Conservation (phyloP, 2,888 invertebrate species). For the Quadroppia sp. region DNA sequence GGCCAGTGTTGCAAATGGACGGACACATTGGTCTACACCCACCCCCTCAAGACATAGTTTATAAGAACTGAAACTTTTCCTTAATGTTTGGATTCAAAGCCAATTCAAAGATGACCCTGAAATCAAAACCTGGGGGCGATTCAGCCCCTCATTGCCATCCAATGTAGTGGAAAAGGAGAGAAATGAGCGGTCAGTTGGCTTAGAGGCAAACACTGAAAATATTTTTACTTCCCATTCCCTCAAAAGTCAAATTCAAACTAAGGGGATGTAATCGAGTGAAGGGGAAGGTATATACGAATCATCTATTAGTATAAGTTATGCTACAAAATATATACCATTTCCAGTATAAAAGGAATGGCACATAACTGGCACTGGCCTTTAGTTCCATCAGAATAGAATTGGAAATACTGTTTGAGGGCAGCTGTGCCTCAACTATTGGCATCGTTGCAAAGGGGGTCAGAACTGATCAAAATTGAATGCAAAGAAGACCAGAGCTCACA, state of each 20-base stretch:
- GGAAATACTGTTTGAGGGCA: not conserved
- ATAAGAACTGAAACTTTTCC: conserved; percentile 23
- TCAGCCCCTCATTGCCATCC: conserved; percentile 15
- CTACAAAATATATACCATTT: not conserved
- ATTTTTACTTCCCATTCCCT: conserved; percentile 30
- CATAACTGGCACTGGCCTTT: not conserved
- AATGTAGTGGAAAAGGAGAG: conserved; percentile 1
- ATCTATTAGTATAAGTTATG: conserved; percentile 9
- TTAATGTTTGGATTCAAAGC: conserved; percentile 8
- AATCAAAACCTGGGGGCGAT: conserved; percentile 30
- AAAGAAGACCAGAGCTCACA: not conserved
- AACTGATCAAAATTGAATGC: conserved; percentile 20
- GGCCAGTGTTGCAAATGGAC: conserved; percentile 2
- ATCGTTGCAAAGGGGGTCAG: conserved; percentile 3
- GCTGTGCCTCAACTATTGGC: conserved; percentile 29
- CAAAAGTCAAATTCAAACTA: conserved; percentile 18
- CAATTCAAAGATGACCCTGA: conserved; percentile 33
- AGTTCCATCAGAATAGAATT: conserved; percentile 11
- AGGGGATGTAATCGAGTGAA: not conserved
- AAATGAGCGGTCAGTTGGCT: conserved; percentile 1
- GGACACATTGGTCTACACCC: conserved; percentile 27
- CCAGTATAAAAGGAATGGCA: not conserved
- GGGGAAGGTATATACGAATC: not conserved
- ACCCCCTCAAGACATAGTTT: conserved; percentile 29
- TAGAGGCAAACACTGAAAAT: conserved; percentile 3